Base-by-base conservation (phyloP, 2,888 invertebrate genomes). In the Drosophila pseudotakahashii region DNA sequence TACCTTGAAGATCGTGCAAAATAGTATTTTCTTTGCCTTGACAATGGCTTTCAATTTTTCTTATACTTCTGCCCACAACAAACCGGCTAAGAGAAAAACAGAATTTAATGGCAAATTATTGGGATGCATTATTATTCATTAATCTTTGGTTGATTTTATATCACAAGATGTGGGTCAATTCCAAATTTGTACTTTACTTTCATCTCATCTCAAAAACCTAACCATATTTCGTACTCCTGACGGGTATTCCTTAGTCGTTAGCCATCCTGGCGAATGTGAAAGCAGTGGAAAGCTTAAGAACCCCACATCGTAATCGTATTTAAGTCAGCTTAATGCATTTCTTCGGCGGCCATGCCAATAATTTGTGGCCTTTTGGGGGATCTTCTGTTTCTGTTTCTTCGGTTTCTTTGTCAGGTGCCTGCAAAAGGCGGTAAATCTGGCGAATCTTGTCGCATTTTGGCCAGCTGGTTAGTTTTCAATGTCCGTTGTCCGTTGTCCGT, bases 371-470 rank as follows among this genome's bases (percentile, higher is more conserved):
- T n/a, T n/a, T n/a, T 4, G 44, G 23, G 4, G 4, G 19, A 11
- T 36, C 14, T 19, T 50, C 47, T 11, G 30, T 16, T 13, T 68
- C 30, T 11, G 23, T 16, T 52, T 73, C 74, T 81, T 68, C 30
- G n/a, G 23, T 16, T 52, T 73, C 74, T 81, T 70, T 75, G 79
- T 78, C 77, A 63, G 59, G 19, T 48, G 50, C 50, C 7, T 19
- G 34, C 13, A 0, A 34, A 13, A 7, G 51, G 66, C 79, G 54
- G 64, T 75, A 75, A 76, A 72, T 74, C 71, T 63, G 59, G 51
- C 44, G 53, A 63, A 47, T 76, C 51, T 55, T 59, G 61, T 68
- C 63, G 67, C 63, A 53, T 59, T 67, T 72, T 54, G 48, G 71
- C 44, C 59, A 59, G 39, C 72, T 72, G 64, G 63, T 67, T 55